These are phyloP conservation scores for Lochmaea capreae DNA, from an alignment of 2,888 invertebrate genomes.

Conservation along the genomic window DNA sequence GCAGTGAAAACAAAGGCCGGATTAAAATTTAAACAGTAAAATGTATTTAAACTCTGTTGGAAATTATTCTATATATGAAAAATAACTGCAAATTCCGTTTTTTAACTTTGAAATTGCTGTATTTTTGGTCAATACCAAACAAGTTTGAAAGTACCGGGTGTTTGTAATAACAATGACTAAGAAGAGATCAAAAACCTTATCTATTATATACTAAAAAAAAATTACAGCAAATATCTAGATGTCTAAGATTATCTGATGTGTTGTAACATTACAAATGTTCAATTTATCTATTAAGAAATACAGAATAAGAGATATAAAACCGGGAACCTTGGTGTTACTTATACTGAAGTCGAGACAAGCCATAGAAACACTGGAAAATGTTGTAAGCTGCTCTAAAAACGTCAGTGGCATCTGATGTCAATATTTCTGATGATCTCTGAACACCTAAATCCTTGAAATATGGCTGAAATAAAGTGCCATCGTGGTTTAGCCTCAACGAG, in stretches of 20 bases:
- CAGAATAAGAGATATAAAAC: no score
- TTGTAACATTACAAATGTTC: no score
- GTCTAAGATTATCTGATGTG: no score
- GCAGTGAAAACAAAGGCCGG: not conserved
- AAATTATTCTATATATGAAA: not conserved
- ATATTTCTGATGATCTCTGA: slow-evolving; percentile 50
- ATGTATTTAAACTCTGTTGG: not conserved
- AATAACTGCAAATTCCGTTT: not conserved
- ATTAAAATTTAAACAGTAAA: not conserved
- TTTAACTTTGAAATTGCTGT: not conserved
- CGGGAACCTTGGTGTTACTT: not conserved
- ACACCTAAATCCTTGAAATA: slow-evolving; percentile 50
- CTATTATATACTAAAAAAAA: no score
- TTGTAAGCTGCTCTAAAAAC: slow-evolving; percentile 53
- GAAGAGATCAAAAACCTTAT: no score
- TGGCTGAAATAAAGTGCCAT: slow-evolving; percentile 46
- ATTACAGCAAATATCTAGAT: no score
- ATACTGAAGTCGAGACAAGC: slow-evolving; percentile 41
- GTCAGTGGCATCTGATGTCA: slow-evolving; percentile 54
- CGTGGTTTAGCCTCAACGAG: slow-evolving; percentile 42
- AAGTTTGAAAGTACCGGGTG: no score
- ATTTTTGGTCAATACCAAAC: no score
- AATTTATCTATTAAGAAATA: no score
- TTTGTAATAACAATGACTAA: no score
- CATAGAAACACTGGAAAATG: slow-evolving; percentile 39